Conservation (phyloP, 2,113 vertebrate species). For the Cyanoderma ruficeps region DNA sequence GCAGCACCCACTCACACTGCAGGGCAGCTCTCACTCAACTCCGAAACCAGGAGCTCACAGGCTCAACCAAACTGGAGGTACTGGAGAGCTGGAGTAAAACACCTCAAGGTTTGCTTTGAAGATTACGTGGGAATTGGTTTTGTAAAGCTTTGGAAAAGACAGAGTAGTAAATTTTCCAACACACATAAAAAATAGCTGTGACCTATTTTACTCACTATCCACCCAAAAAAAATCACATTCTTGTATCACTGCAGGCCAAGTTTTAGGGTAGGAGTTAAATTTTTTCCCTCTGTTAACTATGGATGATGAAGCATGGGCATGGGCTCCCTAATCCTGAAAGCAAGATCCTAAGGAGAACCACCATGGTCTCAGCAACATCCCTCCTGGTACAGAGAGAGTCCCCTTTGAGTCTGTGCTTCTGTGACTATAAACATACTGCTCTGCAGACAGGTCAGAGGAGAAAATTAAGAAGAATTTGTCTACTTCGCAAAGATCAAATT, state of each 20-base stretch:
- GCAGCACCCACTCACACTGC: fast-evolving
- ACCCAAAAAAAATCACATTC: neutral
- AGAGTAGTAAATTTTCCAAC: neutral
- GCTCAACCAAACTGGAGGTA: neutral
- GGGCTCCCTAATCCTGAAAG: neutral
- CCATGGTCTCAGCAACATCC: neutral
- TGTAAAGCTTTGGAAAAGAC: neutral
- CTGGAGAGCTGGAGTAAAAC: neutral
- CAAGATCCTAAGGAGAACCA: neutral
- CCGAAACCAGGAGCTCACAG: neutral
- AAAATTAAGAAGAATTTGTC: slow-evolving; percentile 9
- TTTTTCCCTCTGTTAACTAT: neutral
- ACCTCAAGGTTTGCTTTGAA: neutral
- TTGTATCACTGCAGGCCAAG: neutral
- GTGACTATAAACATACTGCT: neutral
- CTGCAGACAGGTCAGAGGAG: neutral
- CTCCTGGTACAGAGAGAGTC: neutral
- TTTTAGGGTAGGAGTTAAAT: neutral
- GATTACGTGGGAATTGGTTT: fast-evolving
- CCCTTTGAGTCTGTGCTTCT: neutral
- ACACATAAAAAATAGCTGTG: neutral
- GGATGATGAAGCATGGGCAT: neutral
- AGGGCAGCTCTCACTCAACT: neutral
- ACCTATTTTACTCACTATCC: neutral
- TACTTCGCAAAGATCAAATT: neutral